Conservation (phyloP, 2,113 vertebrate genomes). For the Microtus ochrogaster region DNA sequence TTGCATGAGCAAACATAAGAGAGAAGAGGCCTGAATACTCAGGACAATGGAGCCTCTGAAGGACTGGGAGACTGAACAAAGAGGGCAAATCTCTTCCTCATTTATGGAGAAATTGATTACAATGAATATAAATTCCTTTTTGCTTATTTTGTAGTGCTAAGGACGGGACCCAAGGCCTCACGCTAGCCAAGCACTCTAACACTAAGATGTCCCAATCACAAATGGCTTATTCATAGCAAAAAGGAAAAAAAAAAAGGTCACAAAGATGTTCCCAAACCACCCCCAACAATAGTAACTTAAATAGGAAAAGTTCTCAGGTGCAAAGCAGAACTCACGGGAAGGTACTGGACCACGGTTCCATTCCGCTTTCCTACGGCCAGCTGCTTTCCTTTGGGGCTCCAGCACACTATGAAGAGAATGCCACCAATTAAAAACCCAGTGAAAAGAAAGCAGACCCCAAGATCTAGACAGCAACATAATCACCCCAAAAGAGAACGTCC, state of each 20-base stretch:
- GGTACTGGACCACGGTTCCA: slow-evolving; percentile 95
- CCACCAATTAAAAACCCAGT: background rate
- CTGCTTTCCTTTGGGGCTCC: slow-evolving; percentile 99
- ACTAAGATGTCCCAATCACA: background rate
- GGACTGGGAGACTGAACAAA: background rate
- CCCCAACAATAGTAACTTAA: background rate
- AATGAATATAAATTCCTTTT: background rate
- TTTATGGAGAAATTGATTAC: background rate
- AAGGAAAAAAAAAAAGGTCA: background rate
- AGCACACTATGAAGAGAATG: slow-evolving; percentile 91
- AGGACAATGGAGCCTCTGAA: background rate
- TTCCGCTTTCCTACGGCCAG: slow-evolving; percentile 95
- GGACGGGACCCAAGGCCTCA: background rate
- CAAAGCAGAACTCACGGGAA: slow-evolving; percentile 91
- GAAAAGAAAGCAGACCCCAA: background rate
- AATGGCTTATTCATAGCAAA: background rate
- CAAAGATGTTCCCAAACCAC: background rate
- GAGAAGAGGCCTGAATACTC: background rate
- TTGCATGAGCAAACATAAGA: background rate
- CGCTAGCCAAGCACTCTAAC: background rate
- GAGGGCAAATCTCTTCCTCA: background rate
- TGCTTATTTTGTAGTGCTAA: background rate
- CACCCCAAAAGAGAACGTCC: background rate
- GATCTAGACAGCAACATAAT: background rate
- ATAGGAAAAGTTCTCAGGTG: background rate